Percentiles rank a stretch among this genome's conserved stretches.
These are phyloP conservation scores for Myripristis murdjan DNA, from an alignment of 2,797 vertebrate species.

Conservation along the genomic window DNA sequence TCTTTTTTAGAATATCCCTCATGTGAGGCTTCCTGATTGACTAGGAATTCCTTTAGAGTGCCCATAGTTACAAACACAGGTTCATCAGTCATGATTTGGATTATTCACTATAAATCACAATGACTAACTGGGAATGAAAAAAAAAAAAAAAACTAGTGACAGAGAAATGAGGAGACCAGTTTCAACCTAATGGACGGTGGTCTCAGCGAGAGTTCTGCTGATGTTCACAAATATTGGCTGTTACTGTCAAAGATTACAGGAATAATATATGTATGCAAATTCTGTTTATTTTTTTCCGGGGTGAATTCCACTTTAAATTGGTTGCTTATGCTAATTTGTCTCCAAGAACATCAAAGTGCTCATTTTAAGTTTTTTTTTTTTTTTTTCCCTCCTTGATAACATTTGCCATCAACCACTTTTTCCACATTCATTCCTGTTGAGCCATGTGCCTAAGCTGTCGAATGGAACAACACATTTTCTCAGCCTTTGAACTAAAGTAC, in stretches of 20 bases:
- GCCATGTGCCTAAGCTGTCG: background rate
- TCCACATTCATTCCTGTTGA: background rate
- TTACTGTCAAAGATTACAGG: conserved; percentile 8
- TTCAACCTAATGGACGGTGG: no score
- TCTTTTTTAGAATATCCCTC: no score
- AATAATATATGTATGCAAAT: no score
- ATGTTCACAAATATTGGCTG: conserved; percentile 2
- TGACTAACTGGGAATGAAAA: no score
- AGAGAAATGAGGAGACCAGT: no score
- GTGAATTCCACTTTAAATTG: background rate
- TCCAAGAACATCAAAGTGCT: conserved; percentile 3
- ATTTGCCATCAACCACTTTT: background rate
- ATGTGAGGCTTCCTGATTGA: no score
- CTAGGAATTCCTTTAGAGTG: no score
- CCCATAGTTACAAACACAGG: no score
- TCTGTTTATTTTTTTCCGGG: background rate
- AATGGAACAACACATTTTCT: background rate
- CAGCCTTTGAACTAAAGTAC: background rate
- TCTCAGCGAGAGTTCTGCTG: background rate
- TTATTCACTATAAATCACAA: no score
- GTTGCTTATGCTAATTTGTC: conserved; percentile 3
- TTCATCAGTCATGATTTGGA: no score
- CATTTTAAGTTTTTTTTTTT: background rate
- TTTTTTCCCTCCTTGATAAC: background rate
- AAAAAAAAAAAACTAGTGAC: no score